Base-by-base conservation (phyloP, 2,888 invertebrate species). In the Mimas tiliae region DNA sequence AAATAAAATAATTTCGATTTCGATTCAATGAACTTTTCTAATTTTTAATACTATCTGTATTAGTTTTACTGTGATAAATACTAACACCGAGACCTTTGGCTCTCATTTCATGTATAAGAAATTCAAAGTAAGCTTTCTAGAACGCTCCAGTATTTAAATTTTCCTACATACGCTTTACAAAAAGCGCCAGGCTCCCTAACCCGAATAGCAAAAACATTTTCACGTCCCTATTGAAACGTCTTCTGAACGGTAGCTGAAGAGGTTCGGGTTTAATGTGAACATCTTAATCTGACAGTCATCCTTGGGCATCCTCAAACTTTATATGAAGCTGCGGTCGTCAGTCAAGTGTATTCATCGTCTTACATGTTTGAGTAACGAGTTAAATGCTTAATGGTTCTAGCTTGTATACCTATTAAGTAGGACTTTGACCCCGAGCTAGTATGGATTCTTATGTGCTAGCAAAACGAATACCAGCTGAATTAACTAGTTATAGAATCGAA, bases 251-350 rank as follows among this genome's bases (percentile, higher is more conserved):
- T 38, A 11, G 19, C 16, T 55, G 19, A 55, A 55, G 55, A 55
- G 19, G 11, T 34, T 38, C n/a, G 64, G 42, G 8, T 27, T 21
- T 42, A 33, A 16, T 48, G n/a, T 34, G 62, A 65, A 19, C 47
- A 62, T 55, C 67, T 65, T 52, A n/a, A 53, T 48, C 55, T 55
- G 64, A 64, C 66, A 72, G 71, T 74, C 73, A 74, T 72, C 65
- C 27, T 27, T 27, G 27, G 68, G 67, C 55, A 38, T 38, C 55
- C 16, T 55, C 55, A 55, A 55, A 55, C 16, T 55, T 27, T 38
- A 16, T 27, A 27, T 4, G 8, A 34, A 16, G 42, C 27, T 33
- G 48, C 34, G 50, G 55, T 55, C 34, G 38, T 55, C 34, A 51
- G 55, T 16, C 38, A 34, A 55, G 34, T 48, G 48, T 55, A 38